Conservation (phyloP, 2,113 vertebrate genomes). For the Tautogolabrus adspersus region DNA sequence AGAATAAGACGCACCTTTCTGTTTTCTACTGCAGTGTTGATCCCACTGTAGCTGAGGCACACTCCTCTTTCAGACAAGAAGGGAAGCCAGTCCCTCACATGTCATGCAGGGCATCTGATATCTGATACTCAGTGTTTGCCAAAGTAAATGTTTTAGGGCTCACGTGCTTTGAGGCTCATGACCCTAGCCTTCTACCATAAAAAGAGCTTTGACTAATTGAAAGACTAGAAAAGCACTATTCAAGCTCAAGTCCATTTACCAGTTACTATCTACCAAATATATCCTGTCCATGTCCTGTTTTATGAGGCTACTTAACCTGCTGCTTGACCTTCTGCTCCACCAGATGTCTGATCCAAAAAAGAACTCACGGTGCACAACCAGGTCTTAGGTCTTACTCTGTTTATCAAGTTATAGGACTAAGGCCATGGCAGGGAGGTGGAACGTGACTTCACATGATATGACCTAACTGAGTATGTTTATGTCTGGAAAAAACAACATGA, state of each 20-base stretch:
- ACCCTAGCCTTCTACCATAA: conserved; percentile 19
- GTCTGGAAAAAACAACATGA: conserved; percentile 5
- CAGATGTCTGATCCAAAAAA: conserved; percentile 69
- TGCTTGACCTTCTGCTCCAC: conserved; percentile 54
- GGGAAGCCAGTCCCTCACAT: conserved; percentile 4
- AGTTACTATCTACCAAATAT: conserved; percentile 4
- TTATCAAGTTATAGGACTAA: conserved; percentile 34
- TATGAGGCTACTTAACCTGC: conserved; percentile 60
- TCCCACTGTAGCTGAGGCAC: neutral
- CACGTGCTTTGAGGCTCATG: conserved; percentile 46
- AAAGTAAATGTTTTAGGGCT: conserved; percentile 57
- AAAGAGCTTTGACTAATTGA: too few species aligned
- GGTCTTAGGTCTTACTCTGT: conserved; percentile 43
- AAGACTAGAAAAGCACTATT: too few species aligned
- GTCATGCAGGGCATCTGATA: conserved; percentile 27
- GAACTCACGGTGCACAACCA: conserved; percentile 32
- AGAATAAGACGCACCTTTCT: neutral
- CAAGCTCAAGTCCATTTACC: too few species aligned
- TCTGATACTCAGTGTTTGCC: conserved; percentile 34
- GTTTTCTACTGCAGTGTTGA: conserved; percentile 1
- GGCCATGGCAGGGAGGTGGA: neutral
- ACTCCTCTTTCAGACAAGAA: neutral
- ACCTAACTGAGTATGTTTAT: neutral
- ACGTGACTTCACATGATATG: neutral
- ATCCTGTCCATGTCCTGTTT: conserved; percentile 56